Evolutionary conservation across 2,888 invertebrate species (phyloP), one percentile per base, ranked within the genome.

Genomic region (Ctena decussata): DNA sequence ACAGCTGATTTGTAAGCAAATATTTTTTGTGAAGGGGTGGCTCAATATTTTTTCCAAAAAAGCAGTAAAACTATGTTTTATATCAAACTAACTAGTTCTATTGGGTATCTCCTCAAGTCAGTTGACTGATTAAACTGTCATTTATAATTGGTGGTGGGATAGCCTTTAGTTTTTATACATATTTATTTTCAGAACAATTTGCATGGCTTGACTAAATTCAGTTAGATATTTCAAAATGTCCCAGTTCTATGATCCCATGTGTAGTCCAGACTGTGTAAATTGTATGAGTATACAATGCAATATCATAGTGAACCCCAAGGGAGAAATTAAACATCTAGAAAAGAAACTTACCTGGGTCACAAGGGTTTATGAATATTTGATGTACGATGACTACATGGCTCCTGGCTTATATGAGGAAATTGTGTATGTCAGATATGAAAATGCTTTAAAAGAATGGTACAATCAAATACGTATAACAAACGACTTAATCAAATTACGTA

Each of bases 81-180:
- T 53, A 24, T 53, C 53, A n/a, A 53, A 53, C 53, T 30, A 60
- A 24, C 6, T 27, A 18, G 60, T 60, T 21, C 60, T 60, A 24
- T 60, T 60, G 30, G 27, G 27, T 60, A 60, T 60, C 27, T 18
- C 24, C 30, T 60, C 60, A 60, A 60, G 60, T 60, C 24, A 60
- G 60, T 30, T 60, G 60, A 21, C 60, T 60, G 30, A 60, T 60
- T 60, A 60, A 60, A 60, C 60, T 60, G 60, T 24, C 30, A 60
- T 60, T 60, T 27, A 60, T 60, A 60, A 21, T 60, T 60, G 60
- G 60, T 60, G 60, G 60, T 60, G 60, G 60, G 49, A 49, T 49
- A 49, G 49, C 30, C 11, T 27, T 60, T 11, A 27, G 60, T 60
- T 30, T 27, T 30, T 60, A 27, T 53, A 53, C 24, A 53, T 53